phyloP scores from a whole-genome alignment of 2,888 invertebrate genomes.

The Eumacrocentrus americanus region DNA sequence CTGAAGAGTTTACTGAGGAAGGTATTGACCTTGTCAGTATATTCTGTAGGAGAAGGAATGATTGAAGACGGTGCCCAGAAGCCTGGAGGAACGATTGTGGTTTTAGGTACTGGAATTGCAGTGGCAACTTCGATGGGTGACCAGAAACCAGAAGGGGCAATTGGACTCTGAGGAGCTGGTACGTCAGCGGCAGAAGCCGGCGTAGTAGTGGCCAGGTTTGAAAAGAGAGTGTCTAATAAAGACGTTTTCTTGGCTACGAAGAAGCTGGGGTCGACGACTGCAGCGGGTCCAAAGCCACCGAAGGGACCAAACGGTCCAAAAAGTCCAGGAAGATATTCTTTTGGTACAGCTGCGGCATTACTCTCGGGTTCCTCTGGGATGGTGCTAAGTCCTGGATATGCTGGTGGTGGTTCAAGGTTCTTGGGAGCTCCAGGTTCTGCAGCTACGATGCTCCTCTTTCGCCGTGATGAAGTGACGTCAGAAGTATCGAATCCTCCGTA shows the following conservation, averaged over 20 bases:
- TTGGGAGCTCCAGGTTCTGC: slow-evolving; percentile 25
- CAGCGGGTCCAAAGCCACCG: slow-evolving; percentile 26
- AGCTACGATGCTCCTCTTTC: slow-evolving; percentile 29
- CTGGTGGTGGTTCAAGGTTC: slow-evolving; percentile 40
- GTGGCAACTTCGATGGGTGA: slow-evolving; percentile 38
- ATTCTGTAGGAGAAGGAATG: slow-evolving; percentile 49
- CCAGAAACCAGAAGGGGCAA: slow-evolving; percentile 55
- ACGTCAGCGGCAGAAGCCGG: slow-evolving; percentile 21
- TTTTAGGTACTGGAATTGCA: slow-evolving; percentile 45
- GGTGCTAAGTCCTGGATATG: slow-evolving; percentile 46
- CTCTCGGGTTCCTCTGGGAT: slow-evolving; percentile 47
- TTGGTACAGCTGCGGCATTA: slow-evolving; percentile 29
- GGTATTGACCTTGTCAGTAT: slow-evolving; percentile 48
- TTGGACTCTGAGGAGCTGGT: slow-evolving; percentile 46
- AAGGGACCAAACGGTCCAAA: slow-evolving; percentile 38
- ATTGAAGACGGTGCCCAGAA: slow-evolving; percentile 53
- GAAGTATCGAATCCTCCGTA: slow-evolving; percentile 11
- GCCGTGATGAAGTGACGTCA: slow-evolving; percentile 18
- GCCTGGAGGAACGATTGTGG: slow-evolving; percentile 54
- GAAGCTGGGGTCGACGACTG: slow-evolving; percentile 47
- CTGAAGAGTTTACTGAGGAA: slow-evolving; percentile 54
- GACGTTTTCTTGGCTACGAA: slow-evolving; percentile 49
- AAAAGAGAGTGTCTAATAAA: slow-evolving; percentile 53
- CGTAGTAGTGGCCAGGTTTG: slow-evolving; percentile 47
- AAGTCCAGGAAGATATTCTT: slow-evolving; percentile 45